phyloP scores from a whole-genome alignment of 1,140 invertebrate species.

The Colletes latitarsis region DNA sequence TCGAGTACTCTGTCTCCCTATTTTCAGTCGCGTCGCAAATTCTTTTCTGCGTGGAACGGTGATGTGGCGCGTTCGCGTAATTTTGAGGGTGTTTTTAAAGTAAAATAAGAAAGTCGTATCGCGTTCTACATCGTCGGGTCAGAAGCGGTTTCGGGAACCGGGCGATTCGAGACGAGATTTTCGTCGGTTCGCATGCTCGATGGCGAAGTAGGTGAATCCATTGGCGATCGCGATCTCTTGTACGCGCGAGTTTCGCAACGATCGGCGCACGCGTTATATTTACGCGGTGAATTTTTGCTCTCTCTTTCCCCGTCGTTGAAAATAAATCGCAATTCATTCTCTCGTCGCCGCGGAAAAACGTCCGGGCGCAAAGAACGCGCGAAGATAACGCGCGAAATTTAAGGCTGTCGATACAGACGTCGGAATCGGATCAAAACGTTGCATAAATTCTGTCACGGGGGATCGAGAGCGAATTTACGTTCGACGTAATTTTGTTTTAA shows the following conservation, averaged over 20 bases:
- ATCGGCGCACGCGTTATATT: slow-evolving; percentile 37
- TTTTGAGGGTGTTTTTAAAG: slow-evolving; percentile 24
- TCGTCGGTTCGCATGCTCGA: neutral
- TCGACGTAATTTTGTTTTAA: too few species aligned
- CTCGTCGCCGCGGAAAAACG: neutral
- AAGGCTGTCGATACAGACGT: neutral
- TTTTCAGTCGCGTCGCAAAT: too few species aligned
- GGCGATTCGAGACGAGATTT: slow-evolving; percentile 13
- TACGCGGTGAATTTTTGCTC: neutral
- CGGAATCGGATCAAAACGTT: too few species aligned
- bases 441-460: too few species aligned
- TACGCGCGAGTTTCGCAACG: slow-evolving; percentile 40
- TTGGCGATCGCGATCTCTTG: slow-evolving; percentile 6
- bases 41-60: neutral
- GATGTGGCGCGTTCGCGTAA: neutral
- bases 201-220: slow-evolving; percentile 53
- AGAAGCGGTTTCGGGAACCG: slow-evolving; percentile 17
- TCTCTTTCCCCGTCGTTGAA: neutral
- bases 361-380: neutral
- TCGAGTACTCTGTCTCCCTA: too few species aligned
- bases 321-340: slow-evolving; percentile 19
- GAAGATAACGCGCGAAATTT: neutral
- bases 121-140: slow-evolving; percentile 39
- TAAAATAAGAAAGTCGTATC: slow-evolving; percentile 43
- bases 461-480: too few species aligned